Base-by-base conservation (phyloP, 2,797 vertebrate species). In the Serranus cabrilla region DNA sequence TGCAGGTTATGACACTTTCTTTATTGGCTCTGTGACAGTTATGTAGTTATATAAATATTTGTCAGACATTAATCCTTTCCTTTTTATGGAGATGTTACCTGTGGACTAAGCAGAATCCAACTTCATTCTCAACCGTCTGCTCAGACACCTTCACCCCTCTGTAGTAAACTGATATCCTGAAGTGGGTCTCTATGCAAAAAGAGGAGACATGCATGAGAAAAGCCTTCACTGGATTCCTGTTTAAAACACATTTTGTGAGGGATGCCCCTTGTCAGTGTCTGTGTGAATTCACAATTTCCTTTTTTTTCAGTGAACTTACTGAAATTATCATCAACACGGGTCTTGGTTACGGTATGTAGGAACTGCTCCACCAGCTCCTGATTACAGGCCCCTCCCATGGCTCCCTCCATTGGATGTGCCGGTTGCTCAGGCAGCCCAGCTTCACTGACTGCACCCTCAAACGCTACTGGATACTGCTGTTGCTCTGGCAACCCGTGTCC, bases 131-230 rank as follows among this genome's bases (percentile, higher is more conserved):
- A 59, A 96, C 87, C 25, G 90, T 18, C 49, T 92, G 68, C 73
- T 94, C 89, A 8, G 81, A 86, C 55, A 96, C 93, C 68, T 85
- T 93, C 66, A 58, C 87, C 18, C 97, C 97, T 84, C 96, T 93
- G 89, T 97, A 98, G 92, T 93, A 96, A 55, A 93, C 92, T 0
- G 74, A 83, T 68, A 98, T 90, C 70, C 77, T 94, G 43, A 95
- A 96, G 4, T 95, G 74, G 45, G 96, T 94, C 49, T 80, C 97
- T 96, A 39, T 2, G 21, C 70, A 58, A 16, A 80, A 42, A 76
- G 47, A 55, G 40, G 21, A 65, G 18, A 67, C 18, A n/a, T 14
- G 12, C 2, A 2, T 50, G 43, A 81, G 37, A 40, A 59, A 49
- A 37, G 0, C 2, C 16, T 37, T 13, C 7, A 21, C 11, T 13